Percentiles rank a stretch among this genome's conserved stretches.
phyloP scores from a whole-genome alignment of 2,113 vertebrate species.

The Excalfactoria chinensis region DNA sequence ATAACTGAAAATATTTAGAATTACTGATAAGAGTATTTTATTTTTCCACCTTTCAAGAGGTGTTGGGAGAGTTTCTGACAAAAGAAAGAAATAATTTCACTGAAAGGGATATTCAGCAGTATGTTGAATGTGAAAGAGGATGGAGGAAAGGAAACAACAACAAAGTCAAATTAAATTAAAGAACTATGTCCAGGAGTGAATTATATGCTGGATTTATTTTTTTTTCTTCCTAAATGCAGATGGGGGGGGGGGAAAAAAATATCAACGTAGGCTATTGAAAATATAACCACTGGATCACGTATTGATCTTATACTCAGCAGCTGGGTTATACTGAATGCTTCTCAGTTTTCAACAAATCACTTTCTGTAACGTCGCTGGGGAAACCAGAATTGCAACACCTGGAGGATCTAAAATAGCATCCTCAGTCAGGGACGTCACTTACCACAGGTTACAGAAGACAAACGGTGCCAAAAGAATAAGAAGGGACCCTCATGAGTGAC shows the following conservation, averaged over 20 bases:
- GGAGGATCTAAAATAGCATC: background rate
- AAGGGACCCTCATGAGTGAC: background rate
- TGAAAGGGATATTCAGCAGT: conserved; percentile 52
- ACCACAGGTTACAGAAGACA: background rate
- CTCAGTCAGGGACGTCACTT: background rate
- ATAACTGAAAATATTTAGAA: conserved; percentile 61
- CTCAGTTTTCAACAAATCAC: background rate
- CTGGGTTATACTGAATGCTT: background rate
- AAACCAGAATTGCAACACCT: background rate
- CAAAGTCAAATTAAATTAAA: conserved; percentile 71
- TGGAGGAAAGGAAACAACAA: conserved; percentile 41
- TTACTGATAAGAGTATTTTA: conserved; percentile 61
- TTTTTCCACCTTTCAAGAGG: conserved; percentile 61
- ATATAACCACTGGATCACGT: background rate
- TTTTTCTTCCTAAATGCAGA: background rate
- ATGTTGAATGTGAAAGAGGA: conserved; percentile 46
- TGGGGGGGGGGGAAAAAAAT: background rate
- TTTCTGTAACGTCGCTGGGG: background rate
- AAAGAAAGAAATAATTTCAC: conserved; percentile 65
- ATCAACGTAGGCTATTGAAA: conserved; percentile 46
- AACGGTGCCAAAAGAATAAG: background rate
- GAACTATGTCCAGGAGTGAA: conserved; percentile 54
- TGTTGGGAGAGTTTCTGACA: conserved; percentile 55
- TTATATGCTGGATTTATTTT: background rate
- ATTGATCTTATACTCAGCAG: conserved; percentile 52